Percentiles rank a stretch among this genome's conserved stretches.
Evolutionary conservation across 2,888 invertebrate genomes (phyloP).

Genomic region (Rhimphoctona megacephalus): DNA sequence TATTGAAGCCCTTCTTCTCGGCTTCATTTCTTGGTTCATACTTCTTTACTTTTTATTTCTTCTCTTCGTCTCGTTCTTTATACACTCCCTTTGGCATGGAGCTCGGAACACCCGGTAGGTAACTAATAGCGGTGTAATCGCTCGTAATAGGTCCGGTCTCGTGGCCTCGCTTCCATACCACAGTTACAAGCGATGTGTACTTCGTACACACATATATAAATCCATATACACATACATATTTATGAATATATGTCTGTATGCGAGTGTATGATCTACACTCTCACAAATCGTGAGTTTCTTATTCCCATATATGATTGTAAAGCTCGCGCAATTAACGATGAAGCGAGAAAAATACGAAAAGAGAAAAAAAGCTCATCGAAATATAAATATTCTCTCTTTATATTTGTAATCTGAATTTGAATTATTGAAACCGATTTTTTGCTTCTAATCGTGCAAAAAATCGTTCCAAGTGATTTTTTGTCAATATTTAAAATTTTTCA

Average conservation of each 20-base stretch:
- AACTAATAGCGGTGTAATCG: conserved; percentile 83
- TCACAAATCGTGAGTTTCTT: neutral
- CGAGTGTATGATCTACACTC: neutral
- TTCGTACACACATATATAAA: neutral
- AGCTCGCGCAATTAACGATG: conserved; percentile 77
- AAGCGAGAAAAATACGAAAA: conserved; percentile 59
- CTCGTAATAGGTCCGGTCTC: conserved; percentile 81
- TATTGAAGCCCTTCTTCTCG: conserved; percentile 20
- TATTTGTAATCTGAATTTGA: too few species aligned
- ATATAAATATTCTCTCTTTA: neutral
- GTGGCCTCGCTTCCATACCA: conserved; percentile 72
- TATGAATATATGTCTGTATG: neutral
- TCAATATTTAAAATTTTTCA: neutral
- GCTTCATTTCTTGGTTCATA: conserved; percentile 43
- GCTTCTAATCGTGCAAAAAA: neutral
- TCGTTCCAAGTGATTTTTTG: neutral
- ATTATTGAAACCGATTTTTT: too few species aligned
- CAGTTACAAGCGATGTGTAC: conserved; percentile 52
- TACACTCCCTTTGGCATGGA: conserved; percentile 70
- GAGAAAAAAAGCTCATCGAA: conserved; percentile 22
- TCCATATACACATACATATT: conserved; percentile 11
- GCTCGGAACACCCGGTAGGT: conserved; percentile 81
- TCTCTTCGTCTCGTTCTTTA: conserved; percentile 49
- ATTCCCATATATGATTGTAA: conserved; percentile 61
- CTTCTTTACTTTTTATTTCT: conserved; percentile 12